Conservation (phyloP, 2,113 vertebrate genomes). For the Semnornis frantzii region DNA sequence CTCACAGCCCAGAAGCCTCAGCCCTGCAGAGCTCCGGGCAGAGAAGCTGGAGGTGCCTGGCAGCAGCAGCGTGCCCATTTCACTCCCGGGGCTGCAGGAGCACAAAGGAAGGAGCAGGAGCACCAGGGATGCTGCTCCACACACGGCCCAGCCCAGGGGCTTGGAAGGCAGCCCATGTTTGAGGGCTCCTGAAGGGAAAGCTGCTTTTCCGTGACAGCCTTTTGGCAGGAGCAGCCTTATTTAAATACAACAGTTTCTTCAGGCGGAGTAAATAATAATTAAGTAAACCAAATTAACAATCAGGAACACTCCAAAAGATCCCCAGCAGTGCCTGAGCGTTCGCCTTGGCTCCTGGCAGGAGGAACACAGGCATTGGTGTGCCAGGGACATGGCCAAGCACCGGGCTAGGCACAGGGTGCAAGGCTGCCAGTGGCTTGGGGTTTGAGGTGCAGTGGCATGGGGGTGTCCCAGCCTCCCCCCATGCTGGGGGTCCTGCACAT, state of each 20-base stretch:
- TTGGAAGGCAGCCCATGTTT: slow-evolving; percentile 20
- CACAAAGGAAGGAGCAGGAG: background rate
- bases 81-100: background rate
- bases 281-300: slow-evolving; percentile 23
- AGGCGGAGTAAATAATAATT: slow-evolving; percentile 45
- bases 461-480: background rate
- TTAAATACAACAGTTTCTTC: slow-evolving; percentile 32
- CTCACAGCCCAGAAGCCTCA: background rate
- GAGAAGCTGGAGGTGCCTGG: background rate
- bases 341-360: accelerated
- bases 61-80: accelerated
- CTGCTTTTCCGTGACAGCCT: slow-evolving; percentile 11
- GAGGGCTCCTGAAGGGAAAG: slow-evolving; percentile 36
- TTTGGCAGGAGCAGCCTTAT: background rate
- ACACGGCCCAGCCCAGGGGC: accelerated
- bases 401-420: accelerated
- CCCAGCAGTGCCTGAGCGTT: background rate
- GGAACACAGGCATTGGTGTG: accelerated
- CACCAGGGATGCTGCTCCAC: background rate
- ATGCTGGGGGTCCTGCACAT: accelerated
- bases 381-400: accelerated
- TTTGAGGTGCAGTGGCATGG: background rate
- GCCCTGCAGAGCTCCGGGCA: background rate
- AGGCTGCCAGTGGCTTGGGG: accelerated
- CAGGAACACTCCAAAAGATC: background rate